Evolutionary conservation across 2,888 invertebrate genomes (phyloP).

Genomic region (Sylvicola fuscatus): DNA sequence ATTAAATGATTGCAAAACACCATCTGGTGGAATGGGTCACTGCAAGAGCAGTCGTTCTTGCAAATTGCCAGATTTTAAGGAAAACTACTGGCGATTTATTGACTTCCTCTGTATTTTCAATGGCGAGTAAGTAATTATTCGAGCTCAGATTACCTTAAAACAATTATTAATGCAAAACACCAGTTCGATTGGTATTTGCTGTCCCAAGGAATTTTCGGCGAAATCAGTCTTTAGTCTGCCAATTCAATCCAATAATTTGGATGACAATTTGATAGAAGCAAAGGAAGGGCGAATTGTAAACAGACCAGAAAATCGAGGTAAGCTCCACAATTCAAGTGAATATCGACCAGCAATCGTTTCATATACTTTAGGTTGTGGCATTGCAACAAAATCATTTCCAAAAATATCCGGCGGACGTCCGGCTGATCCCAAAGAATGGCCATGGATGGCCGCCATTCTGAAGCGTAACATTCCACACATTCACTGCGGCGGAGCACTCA

Average conservation of each 20-base stretch:
- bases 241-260: too few species aligned
- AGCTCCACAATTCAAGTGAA: not conserved
- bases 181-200: conserved; percentile 49
- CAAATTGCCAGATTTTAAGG: conserved; percentile 35
- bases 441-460: conserved; percentile 67
- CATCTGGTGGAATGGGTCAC: too few species aligned
- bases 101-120: conserved; percentile 52
- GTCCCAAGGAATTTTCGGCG: conserved; percentile 32
- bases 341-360: not conserved
- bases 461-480: conserved; percentile 34
- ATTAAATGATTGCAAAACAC: too few species aligned
- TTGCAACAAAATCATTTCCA: conserved; percentile 23
- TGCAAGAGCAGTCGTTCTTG: conserved; percentile 19
- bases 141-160: not conserved
- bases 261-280: conserved; percentile 5
- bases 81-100: conserved; percentile 35
- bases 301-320: conserved; percentile 17
- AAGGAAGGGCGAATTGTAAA: conserved; percentile 13
- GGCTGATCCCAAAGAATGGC: conserved; percentile 51
- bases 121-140: conserved; percentile 30
- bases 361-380: conserved; percentile 21
- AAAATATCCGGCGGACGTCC: conserved; percentile 40
- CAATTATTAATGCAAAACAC: not conserved
- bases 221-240: conserved; percentile 8
- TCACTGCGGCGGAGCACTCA: conserved; percentile 63